These are phyloP conservation scores for Parasteatoda tepidariorum DNA, from an alignment of 1,140 invertebrate species.

Conservation along the genomic window DNA sequence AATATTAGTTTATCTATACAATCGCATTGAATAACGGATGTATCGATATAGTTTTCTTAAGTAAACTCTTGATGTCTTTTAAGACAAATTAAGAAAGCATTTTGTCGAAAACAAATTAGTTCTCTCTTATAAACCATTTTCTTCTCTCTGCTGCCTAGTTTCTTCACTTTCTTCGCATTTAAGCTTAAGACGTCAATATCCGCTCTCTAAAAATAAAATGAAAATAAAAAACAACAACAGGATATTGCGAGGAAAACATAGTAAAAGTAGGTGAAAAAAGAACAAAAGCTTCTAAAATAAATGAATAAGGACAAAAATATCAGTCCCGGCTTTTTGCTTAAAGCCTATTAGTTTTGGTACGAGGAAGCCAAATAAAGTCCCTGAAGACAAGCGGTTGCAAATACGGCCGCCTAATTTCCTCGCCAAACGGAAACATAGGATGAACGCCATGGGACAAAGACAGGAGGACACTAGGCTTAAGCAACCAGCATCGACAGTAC, in stretches of 20 bases:
- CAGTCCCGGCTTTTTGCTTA: slow-evolving; percentile 41
- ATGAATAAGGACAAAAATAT: slow-evolving; percentile 10
- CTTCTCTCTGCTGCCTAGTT: no score
- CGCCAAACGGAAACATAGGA: slow-evolving; percentile 48
- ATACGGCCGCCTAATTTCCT: slow-evolving; percentile 54
- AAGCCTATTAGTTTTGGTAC: slow-evolving; percentile 43
- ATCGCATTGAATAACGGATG: no score
- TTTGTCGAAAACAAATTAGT: no score
- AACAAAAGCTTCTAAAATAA: background rate
- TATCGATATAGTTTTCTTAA: no score
- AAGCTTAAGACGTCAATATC: background rate
- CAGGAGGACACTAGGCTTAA: slow-evolving; percentile 21
- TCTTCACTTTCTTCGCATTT: background rate
- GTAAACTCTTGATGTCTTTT: no score
- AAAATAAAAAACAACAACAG: slow-evolving; percentile 8
- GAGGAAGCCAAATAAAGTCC: slow-evolving; percentile 29
- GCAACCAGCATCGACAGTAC: slow-evolving; percentile 35
- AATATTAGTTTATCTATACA: no score
- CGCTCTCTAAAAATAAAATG: no score
- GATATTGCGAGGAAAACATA: slow-evolving; percentile 18
- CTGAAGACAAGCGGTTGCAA: slow-evolving; percentile 33
- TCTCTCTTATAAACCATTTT: no score
- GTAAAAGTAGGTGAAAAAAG: background rate
- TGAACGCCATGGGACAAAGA: slow-evolving; percentile 31
- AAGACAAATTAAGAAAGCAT: no score